Percentiles rank a stretch among this genome's conserved stretches.
Evolutionary conservation across 2,888 invertebrate genomes (phyloP).

Genomic region (Acronicta aceris): DNA sequence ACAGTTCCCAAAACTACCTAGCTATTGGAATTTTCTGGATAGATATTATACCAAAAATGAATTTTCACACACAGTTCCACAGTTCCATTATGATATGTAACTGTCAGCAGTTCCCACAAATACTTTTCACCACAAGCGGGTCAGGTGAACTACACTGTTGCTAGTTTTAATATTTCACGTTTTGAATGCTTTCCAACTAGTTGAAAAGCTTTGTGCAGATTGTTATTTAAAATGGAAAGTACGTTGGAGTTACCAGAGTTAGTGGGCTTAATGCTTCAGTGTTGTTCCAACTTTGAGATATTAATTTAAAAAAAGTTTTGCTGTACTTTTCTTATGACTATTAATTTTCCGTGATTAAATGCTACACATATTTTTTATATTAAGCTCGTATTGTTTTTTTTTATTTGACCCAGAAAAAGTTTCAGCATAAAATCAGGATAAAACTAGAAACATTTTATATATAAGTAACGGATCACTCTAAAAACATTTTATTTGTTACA

Average conservation of each 20-base stretch:
- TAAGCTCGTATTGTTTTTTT: no score
- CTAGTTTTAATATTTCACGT: conserved; percentile 71
- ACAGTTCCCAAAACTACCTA: background rate
- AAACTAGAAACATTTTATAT: no score
- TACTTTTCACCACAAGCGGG: conserved; percentile 62
- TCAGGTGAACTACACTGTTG: conserved; percentile 62
- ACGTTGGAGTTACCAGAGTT: conserved; percentile 40
- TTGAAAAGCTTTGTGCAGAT: conserved; percentile 55
- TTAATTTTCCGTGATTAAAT: no score
- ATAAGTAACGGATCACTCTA: no score
- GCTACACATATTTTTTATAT: no score
- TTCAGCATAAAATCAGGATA: no score
- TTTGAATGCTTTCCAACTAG: conserved; percentile 57
- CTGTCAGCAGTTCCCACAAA: conserved; percentile 43
- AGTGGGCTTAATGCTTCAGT: conserved; percentile 39
- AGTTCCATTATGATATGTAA: conserved; percentile 7
- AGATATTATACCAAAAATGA: conserved; percentile 7
- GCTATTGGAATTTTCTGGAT: background rate
- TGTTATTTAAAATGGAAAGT: conserved; percentile 54
- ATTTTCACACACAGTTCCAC: conserved; percentile 11
- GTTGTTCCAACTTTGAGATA: conserved; percentile 25
- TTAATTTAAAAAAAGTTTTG: conserved; percentile 6
- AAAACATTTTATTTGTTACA: background rate
- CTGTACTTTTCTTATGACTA: conserved; percentile 8
- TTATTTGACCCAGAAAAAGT: no score